phyloP scores from a whole-genome alignment of 2,113 vertebrate genomes.

The Litocranius walleri region DNA sequence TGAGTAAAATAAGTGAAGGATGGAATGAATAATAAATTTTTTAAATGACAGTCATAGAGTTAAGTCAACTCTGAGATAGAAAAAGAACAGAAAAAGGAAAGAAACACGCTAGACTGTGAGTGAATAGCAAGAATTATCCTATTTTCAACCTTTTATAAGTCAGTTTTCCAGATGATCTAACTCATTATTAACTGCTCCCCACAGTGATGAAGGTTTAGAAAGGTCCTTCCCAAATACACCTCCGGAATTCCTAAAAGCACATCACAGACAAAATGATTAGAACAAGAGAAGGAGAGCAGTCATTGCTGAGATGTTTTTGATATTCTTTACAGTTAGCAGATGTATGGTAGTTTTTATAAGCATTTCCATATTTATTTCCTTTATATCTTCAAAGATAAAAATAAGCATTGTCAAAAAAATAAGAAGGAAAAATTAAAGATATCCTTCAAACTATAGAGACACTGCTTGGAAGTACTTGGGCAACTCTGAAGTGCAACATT shows the following conservation, averaged over 20 bases:
- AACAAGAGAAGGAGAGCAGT: background rate
- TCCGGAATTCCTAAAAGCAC: background rate
- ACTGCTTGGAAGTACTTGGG: background rate
- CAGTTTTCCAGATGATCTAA: background rate
- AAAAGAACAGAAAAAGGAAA: background rate
- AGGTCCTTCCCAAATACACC: background rate
- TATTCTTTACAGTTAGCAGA: background rate
- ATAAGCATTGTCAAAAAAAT: background rate
- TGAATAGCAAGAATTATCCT: background rate
- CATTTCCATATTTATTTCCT: background rate
- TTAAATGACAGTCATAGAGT: background rate
- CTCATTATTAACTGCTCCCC: background rate
- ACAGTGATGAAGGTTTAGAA: background rate
- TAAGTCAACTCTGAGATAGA: background rate
- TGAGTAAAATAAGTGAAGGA: background rate
- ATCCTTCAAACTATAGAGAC: background rate
- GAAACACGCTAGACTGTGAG: background rate
- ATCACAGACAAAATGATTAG: background rate
- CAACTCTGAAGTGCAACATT: background rate
- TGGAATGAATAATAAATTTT: background rate
- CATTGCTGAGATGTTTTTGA: background rate
- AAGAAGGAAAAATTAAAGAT: background rate
- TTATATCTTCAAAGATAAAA: conserved; percentile 29
- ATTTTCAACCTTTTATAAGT: background rate
- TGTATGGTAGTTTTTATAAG: background rate